Base-by-base conservation (phyloP, 30 jellyfish, hydroid and myxozoan species). In the Pseudorhiza aurosa region DNA sequence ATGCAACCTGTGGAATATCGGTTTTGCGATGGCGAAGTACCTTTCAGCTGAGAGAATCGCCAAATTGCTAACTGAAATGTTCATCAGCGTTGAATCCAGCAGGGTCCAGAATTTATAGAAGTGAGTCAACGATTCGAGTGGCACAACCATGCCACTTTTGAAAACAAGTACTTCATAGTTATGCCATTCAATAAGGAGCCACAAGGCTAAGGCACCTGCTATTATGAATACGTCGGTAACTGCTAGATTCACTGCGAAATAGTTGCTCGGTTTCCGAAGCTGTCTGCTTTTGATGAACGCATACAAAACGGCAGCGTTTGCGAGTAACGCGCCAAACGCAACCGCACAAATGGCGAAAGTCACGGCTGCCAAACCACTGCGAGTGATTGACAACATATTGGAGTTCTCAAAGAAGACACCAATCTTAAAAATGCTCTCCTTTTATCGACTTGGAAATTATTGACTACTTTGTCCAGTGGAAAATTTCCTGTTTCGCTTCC, bases 211-310 rank as follows among this genome's bases (percentile, higher is more conserved):
- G 0, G 86, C 75, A 29, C 86, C 86, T 26, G 55, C 18, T 0
- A 73, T 44, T 28, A 73, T 73, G 86, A 62, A 51, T 29, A 73
- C 55, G 31, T 73, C 86, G 27, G 74, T 73, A 11, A 53, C 36
- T 17, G 86, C 86, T 37, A 73, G 64, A 50, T 73, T 73, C 30
- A 73, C 75, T 5, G 86, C 86, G 45, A 73, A 73, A 51, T 73
- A 73, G 44, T 73, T 73, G 39, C 40, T 25, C 10, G 86, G 75
- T 24, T 56, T 31, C 32, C 64, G 33, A 9, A 73, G 40, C 25
- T 49, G 56, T 53, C 37, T 35, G 86, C 68, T 19, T 30, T 25
- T 73, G 44, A 51, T 21, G 59, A 50, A 73, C 27, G 68, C 86
- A 2, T 27, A 22, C 22, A 73, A 28, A 8, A 73, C 75, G 31